A percentile compares a stretch with the other conserved stretches of the same genome.
These are phyloP conservation scores for Lordiphosa collinella DNA, from an alignment of 1,140 invertebrate species.

Conservation along the genomic window DNA sequence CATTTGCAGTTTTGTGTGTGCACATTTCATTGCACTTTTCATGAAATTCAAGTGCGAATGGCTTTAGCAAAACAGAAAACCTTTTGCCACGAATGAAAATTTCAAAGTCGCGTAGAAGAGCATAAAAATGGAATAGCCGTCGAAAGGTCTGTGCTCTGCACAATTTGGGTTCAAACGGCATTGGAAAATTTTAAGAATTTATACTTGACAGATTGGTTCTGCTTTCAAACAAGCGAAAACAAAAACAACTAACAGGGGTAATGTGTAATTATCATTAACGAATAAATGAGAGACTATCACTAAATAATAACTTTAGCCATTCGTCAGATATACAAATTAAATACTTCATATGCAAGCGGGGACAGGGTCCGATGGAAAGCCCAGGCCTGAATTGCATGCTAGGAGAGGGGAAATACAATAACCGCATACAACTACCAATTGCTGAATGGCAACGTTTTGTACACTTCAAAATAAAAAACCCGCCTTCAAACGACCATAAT, in stretches of 20 bases:
- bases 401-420: constrained; percentile 5
- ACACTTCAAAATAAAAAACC: too few relatives aligned
- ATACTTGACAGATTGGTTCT: constrained; percentile 55
- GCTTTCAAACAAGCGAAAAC: constrained; percentile 44
- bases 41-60: constrained; percentile 57
- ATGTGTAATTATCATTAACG: background rate
- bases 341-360: background rate
- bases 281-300: background rate
- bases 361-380: constrained; percentile 29
- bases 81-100: constrained; percentile 1
- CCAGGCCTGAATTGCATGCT: constrained; percentile 27
- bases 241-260: constrained; percentile 10
- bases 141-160: constrained; percentile 57
- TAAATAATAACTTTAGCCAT: constrained; percentile 21
- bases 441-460: background rate
- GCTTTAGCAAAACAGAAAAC: constrained; percentile 62
- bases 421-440: background rate
- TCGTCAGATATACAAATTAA: background rate
- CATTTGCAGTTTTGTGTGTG: constrained; percentile 28
- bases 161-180: constrained; percentile 41
- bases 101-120: constrained; percentile 30
- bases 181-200: constrained; percentile 56
- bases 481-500: too few relatives aligned
- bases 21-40: constrained; percentile 22
- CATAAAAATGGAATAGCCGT: constrained; percentile 11